Base-by-base conservation (phyloP, 1,140 invertebrate species). In the Antheraea pernyi region DNA sequence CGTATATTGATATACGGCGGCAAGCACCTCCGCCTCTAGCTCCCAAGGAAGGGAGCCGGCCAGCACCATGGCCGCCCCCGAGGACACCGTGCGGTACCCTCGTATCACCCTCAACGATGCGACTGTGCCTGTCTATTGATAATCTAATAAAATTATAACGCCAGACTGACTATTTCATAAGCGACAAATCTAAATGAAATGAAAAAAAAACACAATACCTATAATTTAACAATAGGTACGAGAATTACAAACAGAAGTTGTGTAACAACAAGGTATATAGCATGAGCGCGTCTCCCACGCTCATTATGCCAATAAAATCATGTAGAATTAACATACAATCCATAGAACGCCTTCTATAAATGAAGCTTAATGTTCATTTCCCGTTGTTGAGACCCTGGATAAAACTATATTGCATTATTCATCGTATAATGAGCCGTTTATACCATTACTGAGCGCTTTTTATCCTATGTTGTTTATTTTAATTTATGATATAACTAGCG, bases 241-340 rank as follows among this genome's bases (percentile, higher is more conserved):
- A 59, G 37, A 36, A 37, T 36, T 59, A 67, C 53, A 67, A 36
- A 59, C 65, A 37, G 13, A 22, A 8, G 36, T 39, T 67, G n/a
- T 42, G 61, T 63, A 53, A 53, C 9, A 53, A 53, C 9, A 53
- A 53, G 46, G 46, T 53, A 11, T n/a, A n/a, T 42, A 53, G 46
- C 46, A 13, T 53, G 46, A 7, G 19, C 16, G 19, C 69, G 62
- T 73, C 75, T 89, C 85, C 84, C 84, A 89, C 84, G 80, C 78
- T 69, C 76, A 73, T 85, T 83, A 79, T 77, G 70, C 67, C 74
- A 80, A 80, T 84, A 82, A 79, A 82, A 74, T 73, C 72, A 71
- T 78, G 73, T 72, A 81, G 71, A 88, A 30, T 89, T 89, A 84
- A 69, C 85, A 89, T 88, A 89, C 86, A 89, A 89, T 87, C 68